Evolutionary conservation across 23 tunicate species (phyloP).

Genomic region (Clavelina lepadiformis): DNA sequence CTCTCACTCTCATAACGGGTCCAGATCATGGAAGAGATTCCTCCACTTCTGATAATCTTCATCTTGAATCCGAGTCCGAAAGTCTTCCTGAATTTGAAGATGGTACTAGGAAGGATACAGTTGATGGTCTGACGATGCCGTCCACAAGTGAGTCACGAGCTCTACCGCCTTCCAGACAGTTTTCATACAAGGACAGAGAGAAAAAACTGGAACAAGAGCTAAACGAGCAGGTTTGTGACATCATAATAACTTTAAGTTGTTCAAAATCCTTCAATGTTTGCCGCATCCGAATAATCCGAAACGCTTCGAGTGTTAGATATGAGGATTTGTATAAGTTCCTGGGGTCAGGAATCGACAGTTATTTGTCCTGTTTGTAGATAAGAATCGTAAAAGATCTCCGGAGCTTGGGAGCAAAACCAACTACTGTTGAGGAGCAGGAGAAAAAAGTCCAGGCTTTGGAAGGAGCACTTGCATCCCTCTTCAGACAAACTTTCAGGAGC

Average conservation of each 20-base stretch:
- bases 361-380: no score
- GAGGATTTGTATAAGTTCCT: no score
- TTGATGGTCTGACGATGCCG: conserved; percentile 4
- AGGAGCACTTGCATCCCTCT: conserved; percentile 47
- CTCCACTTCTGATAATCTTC: conserved; percentile 9
- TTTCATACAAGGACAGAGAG: conserved; percentile 30
- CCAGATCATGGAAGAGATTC: conserved; percentile 9
- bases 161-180: conserved; percentile 2
- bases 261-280: background rate
- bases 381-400: conserved; percentile 62
- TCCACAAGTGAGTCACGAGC: background rate
- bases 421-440: conserved; percentile 65
- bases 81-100: conserved; percentile 22
- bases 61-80: conserved; percentile 13
- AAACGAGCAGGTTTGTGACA: conserved; percentile 46
- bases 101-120: conserved; percentile 6
- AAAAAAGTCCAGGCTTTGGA: conserved; percentile 49
- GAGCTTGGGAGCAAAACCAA: conserved; percentile 71
- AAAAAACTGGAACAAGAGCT: conserved; percentile 67
- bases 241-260: background rate
- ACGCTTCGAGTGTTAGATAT: no score
- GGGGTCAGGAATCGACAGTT: no score
- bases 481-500: conserved; percentile 47
- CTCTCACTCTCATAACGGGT: conserved; percentile 72
- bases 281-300: no score